phyloP scores from a whole-genome alignment of 2,888 invertebrate species.

The Thysanoteuthis rhombus region DNA sequence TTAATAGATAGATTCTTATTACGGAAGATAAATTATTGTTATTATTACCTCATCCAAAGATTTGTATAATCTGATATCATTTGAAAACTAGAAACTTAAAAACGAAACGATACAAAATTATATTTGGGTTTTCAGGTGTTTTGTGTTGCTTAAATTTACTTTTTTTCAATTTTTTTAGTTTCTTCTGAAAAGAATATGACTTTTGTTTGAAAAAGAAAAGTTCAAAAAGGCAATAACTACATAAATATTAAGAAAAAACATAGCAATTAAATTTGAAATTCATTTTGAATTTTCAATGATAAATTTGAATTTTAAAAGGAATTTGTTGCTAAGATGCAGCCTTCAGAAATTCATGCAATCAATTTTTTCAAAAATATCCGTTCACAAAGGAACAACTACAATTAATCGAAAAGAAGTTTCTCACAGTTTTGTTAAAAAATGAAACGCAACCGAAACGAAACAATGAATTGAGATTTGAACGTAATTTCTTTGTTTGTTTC shows the following conservation, averaged over 20 bases:
- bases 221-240: neutral
- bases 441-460: neutral
- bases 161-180: too few relatives aligned
- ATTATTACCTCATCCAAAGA: neutral
- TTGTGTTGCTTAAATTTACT: too few relatives aligned
- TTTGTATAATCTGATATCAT: neutral
- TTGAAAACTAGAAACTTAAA: neutral
- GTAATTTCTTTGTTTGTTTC: too few relatives aligned
- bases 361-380: neutral
- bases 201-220: neutral
- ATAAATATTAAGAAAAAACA: neutral
- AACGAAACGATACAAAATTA: neutral
- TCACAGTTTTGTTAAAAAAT: neutral
- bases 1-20: neutral
- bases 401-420: neutral
- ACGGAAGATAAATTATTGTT: neutral
- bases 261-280: neutral
- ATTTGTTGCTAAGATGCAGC: too few relatives aligned
- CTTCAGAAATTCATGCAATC: neutral
- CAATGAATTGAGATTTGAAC: too few relatives aligned
- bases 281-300: neutral
- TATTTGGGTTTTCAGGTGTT: neutral
- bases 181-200: neutral
- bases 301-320: neutral
- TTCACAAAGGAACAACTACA: too few relatives aligned